A percentile compares a stretch with the other conserved stretches of the same genome.
phyloP scores from a whole-genome alignment of 2,113 vertebrate species.

The Notarius lentiginosus region DNA sequence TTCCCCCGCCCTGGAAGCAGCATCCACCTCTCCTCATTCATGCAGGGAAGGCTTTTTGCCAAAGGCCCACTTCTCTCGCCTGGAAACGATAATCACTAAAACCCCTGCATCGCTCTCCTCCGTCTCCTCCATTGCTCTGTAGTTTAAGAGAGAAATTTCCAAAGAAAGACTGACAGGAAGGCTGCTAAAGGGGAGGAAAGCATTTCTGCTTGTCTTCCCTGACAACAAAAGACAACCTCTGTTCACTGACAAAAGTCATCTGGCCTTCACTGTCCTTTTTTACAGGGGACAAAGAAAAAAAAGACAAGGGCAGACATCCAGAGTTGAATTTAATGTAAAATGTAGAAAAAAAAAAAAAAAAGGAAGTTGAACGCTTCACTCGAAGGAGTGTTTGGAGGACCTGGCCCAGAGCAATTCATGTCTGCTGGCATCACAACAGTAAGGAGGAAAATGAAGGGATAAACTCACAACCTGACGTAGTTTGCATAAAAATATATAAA shows the following conservation, averaged over 20 bases:
- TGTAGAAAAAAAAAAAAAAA: neutral
- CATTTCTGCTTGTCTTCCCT: conserved; percentile 51
- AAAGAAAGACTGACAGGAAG: conserved; percentile 30
- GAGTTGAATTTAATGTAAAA: conserved; percentile 23
- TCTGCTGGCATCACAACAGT: conserved; percentile 19
- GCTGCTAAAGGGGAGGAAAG: conserved; percentile 30
- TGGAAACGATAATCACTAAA: conserved; percentile 23
- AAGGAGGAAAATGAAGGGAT: neutral
- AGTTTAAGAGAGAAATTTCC: conserved; percentile 18
- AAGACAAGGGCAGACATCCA: conserved; percentile 21
- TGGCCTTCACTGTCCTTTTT: conserved; percentile 20
- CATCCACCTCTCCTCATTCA: conserved; percentile 6
- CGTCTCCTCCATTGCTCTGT: neutral
- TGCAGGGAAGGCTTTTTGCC: conserved; percentile 10
- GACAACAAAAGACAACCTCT: conserved; percentile 46
- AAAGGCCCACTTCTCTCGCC: neutral
- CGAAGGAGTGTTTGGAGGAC: conserved; percentile 1
- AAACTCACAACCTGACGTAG: conserved; percentile 20
- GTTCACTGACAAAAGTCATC: conserved; percentile 43
- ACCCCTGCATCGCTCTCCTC: neutral
- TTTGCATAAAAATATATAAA: neutral
- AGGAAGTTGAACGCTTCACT: conserved; percentile 2
- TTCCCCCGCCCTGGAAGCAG: neutral
- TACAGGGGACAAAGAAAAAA: conserved; percentile 26
- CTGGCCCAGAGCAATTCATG: neutral